Evolutionary conservation across 2,113 vertebrate genomes (phyloP).

Genomic region (Pseudorhombus dupliciocellatus): DNA sequence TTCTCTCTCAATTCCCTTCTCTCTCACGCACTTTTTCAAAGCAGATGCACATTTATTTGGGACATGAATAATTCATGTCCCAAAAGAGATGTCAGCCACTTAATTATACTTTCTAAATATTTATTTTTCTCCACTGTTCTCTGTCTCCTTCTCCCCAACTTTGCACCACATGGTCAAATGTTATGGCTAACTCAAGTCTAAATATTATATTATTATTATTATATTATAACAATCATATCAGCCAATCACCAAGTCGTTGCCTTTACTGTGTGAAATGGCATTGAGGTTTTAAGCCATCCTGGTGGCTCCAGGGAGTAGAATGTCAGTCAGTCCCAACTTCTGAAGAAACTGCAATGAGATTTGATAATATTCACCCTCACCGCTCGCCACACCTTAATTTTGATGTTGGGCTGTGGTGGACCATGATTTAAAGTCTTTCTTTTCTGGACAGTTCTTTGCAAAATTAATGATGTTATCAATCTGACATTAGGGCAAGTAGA

Average conservation of each 20-base stretch:
- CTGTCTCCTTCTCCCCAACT: conserved; percentile 18
- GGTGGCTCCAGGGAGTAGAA: not conserved
- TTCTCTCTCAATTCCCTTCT: conserved; percentile 15
- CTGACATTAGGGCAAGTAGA: not conserved
- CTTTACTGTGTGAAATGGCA: not conserved
- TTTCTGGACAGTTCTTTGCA: not conserved
- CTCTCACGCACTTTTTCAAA: conserved; percentile 34
- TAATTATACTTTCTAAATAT: conserved; percentile 81
- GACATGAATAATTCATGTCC: conserved; percentile 78
- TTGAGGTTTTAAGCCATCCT: not conserved
- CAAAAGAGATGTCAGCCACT: conserved; percentile 76
- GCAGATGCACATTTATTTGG: conserved; percentile 64
- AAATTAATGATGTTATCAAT: not conserved
- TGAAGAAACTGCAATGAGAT: not conserved
- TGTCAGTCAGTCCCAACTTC: not conserved
- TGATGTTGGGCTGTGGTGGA: not conserved
- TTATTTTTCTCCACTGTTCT: conserved; percentile 52
- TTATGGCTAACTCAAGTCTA: conserved; percentile 13
- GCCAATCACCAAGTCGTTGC: conserved; percentile 1
- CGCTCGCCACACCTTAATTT: not conserved
- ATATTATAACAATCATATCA: conserved; percentile 4
- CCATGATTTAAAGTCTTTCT: not conserved
- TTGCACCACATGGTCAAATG: conserved; percentile 32
- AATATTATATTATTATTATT: too few relatives aligned
- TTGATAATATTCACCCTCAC: not conserved